Evolutionary conservation across 2,888 invertebrate genomes (phyloP).

Genomic region (Spisula solida): DNA sequence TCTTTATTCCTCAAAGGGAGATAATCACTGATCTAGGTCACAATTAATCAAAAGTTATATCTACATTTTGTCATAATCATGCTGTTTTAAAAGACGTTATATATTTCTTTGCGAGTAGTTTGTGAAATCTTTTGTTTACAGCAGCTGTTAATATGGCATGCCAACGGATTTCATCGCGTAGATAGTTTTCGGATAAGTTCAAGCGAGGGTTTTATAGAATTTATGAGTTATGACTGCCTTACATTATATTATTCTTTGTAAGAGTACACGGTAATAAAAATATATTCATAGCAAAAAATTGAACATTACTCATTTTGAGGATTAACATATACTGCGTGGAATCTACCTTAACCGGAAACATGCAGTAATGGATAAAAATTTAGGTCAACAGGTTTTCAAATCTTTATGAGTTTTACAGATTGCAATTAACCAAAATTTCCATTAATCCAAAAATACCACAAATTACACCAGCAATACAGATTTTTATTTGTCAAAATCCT

Average conservation of each 20-base stretch:
- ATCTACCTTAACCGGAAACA: no score
- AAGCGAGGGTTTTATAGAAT: not conserved
- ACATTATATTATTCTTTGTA: slow-evolving; percentile 3
- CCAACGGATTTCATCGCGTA: slow-evolving; percentile 21
- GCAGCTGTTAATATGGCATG: slow-evolving; percentile 40
- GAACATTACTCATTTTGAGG: not conserved
- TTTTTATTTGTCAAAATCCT: not conserved
- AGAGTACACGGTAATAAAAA: not conserved
- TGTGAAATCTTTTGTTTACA: slow-evolving; percentile 58
- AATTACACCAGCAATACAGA: not conserved
- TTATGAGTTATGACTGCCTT: not conserved
- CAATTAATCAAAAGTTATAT: slow-evolving; percentile 64
- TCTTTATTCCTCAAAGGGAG: slow-evolving; percentile 45
- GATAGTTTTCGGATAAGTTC: slow-evolving; percentile 5
- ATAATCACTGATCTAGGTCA: slow-evolving; percentile 52
- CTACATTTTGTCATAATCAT: slow-evolving; percentile 55
- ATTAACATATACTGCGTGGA: not conserved
- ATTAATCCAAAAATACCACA: not conserved
- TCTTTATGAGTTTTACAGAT: not conserved
- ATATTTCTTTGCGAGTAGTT: slow-evolving; percentile 38
- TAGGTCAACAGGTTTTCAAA: no score
- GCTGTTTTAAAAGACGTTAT: slow-evolving; percentile 57
- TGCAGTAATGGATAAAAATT: no score
- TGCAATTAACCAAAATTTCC: not conserved
- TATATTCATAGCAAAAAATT: not conserved